Evolutionary conservation across 2,797 vertebrate genomes (phyloP), one percentile per base, ranked within the genome.

Genomic region (Cyclopterus lumpus): DNA sequence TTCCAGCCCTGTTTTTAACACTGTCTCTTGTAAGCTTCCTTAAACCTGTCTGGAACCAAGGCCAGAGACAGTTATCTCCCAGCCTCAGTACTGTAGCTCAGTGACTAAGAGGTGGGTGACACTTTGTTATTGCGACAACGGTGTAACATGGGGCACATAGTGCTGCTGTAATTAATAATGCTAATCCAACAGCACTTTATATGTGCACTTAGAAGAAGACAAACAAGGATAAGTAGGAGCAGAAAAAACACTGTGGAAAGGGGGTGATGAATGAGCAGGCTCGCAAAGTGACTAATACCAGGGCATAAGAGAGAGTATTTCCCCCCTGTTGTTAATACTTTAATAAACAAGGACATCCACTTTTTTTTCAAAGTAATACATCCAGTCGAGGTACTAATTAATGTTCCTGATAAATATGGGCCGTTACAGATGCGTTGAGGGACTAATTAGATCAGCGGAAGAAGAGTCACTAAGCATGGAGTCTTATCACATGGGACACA

Each of bases 381-480:
- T 92, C 89, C 82, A 92, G 83, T 90, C 88, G 88, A 75, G 87
- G 75, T 83, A 86, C 87, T 94, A 95, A 94, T 95, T 94, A 92
- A 94, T 93, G 93, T 91, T 89, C 75, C 87, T 94, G 93, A 95
- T 95, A 92, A 94, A 95, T 94, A 95, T 77, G 64, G 85, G 79
- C 84, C 59, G 84, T 92, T 93, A 94, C 81, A 86, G 82, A 83
- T 55, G 89, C 85, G 84, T 85, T 92, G 66, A 79, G 95, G 93
- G 94, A 95, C 89, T 96, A 96, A 97, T 96, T 96, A 96, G 92
- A 94, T 84, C 84, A 91, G 75, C 55, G 89, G 88, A 85, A 91
- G 89, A 86, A 75, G 86, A 86, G 87, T 77, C 81, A 68, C 92
- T 92, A 86, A 86, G 89, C 86, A 92, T 82, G 84, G 85, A 67